phyloP scores from a whole-genome alignment of 2,797 vertebrate species.

The Zenarchopterus dispar region DNA sequence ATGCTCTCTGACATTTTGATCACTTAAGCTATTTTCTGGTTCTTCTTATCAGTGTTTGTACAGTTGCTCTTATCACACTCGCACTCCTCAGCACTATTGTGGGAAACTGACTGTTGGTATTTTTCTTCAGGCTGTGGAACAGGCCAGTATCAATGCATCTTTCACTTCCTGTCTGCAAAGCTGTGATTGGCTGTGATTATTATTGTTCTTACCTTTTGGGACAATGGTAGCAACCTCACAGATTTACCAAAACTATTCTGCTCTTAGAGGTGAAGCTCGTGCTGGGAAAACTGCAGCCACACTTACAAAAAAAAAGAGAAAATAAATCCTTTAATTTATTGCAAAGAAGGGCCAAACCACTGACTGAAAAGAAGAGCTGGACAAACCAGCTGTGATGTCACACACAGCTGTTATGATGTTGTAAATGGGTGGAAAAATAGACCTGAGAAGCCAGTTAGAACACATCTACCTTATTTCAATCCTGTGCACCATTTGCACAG shows the following conservation, averaged over 20 bases:
- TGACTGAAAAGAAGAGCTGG: too few species aligned
- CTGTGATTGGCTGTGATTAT: background rate
- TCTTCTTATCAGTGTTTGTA: conserved; percentile 17
- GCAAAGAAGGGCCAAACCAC: too few species aligned
- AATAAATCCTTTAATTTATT: too few species aligned
- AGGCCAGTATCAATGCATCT: background rate
- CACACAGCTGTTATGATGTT: too few species aligned
- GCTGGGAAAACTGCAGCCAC: too few species aligned
- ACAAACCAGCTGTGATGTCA: too few species aligned
- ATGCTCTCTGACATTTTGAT: background rate
- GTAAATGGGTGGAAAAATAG: too few species aligned
- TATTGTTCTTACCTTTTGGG: background rate
- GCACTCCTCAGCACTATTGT: background rate
- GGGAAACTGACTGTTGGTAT: conserved; percentile 3
- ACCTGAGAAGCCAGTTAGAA: too few species aligned
- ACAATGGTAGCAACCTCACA: background rate
- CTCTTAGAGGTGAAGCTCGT: too few species aligned
- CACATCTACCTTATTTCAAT: too few species aligned
- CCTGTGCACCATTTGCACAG: too few species aligned
- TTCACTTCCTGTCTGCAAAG: background rate
- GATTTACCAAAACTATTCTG: background rate
- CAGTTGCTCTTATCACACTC: conserved; percentile 19
- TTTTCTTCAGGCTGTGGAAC: background rate
- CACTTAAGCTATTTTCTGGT: conserved; percentile 1
- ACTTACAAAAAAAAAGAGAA: too few species aligned